Base-by-base conservation (phyloP, 2,113 vertebrate genomes). In the Rattus rattus region DNA sequence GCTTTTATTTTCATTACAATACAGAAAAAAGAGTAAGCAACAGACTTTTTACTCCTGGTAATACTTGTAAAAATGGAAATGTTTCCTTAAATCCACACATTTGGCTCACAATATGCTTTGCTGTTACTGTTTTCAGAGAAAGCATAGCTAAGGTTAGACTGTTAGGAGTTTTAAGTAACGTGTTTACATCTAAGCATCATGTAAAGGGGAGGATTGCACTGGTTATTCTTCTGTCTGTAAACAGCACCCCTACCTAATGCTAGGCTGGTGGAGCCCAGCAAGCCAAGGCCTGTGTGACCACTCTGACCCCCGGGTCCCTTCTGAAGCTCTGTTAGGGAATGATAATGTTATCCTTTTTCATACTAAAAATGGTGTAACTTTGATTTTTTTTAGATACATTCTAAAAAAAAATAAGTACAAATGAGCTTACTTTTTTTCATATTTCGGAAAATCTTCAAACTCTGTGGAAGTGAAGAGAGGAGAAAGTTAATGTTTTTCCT, bases 341-440 rank as follows among this genome's bases (percentile, higher is more conserved):
- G 72, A n/a, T 52, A 85, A 22, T 95, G 22, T 69, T 91, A 56
- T 70, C 36, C 73, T 87, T 90, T 90, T 92, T 83, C 65, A 22
- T 72, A 63, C 54, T 88, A 85, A 94, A 88, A 96, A 86, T 54
- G 76, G 85, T 8, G 43, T 59, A 88, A 94, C 26, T 77, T 12
- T 84, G 43, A 43, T 75, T 94, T 86, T n/a, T 19, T 24, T 69
- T 67, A n/a, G 49, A 56, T 86, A 28, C 56, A 86, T 43, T 72
- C 19, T 56, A 26, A 72, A 85, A 69, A 69, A 30, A 95, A 84
- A 81, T 69, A 91, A 84, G 16, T 73, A 65, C 88, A 76, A 80
- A 93, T 39, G 97, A 54, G 98, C 99, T 99, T 98, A 99, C 99
- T 97, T 73, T 99, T 99, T 97, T 75, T 99, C 97, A 99, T n/a